Evolutionary conservation across 1,140 invertebrate genomes (phyloP).

Genomic region (Trachelipus rathkii): DNA sequence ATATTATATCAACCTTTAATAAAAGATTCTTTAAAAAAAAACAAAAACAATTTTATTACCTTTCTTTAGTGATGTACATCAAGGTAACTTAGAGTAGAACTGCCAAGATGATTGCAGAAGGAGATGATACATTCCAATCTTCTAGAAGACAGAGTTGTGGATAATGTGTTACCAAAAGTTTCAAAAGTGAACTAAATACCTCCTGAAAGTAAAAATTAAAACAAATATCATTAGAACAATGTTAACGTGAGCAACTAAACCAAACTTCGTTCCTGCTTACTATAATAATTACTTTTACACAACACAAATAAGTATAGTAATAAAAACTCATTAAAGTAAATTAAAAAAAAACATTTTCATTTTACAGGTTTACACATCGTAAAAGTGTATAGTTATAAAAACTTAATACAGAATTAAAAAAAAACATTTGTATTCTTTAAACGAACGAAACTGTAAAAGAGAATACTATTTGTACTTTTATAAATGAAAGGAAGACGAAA

Average conservation of each 20-base stretch:
- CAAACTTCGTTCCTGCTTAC: conserved; percentile 6
- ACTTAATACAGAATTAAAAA: too few relatives aligned
- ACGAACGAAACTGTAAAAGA: too few relatives aligned
- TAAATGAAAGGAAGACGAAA: too few relatives aligned
- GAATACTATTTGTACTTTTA: too few relatives aligned
- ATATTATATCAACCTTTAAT: too few relatives aligned
- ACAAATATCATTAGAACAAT: conserved; percentile 21
- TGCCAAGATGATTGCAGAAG: conserved; percentile 36
- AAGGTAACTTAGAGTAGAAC: conserved; percentile 29
- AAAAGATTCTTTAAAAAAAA: too few relatives aligned
- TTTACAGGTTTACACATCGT: too few relatives aligned
- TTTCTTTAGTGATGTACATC: conserved; percentile 30
- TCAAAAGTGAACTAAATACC: conserved; percentile 76
- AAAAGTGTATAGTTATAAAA: too few relatives aligned
- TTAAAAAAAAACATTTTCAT: too few relatives aligned
- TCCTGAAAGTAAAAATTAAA: conserved; percentile 51
- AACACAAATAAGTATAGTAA: too few relatives aligned
- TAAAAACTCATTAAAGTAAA: too few relatives aligned
- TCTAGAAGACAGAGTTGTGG: conserved; percentile 91
- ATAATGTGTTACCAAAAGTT: conserved; percentile 85
- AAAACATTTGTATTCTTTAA: too few relatives aligned
- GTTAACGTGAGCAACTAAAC: conserved; percentile 8
- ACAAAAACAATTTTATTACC: conserved; percentile 45
- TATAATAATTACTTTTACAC: conserved; percentile 25
- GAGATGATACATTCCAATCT: conserved; percentile 70